Conservation (phyloP, 2,888 invertebrate species). For the Rhingia rostrata region DNA sequence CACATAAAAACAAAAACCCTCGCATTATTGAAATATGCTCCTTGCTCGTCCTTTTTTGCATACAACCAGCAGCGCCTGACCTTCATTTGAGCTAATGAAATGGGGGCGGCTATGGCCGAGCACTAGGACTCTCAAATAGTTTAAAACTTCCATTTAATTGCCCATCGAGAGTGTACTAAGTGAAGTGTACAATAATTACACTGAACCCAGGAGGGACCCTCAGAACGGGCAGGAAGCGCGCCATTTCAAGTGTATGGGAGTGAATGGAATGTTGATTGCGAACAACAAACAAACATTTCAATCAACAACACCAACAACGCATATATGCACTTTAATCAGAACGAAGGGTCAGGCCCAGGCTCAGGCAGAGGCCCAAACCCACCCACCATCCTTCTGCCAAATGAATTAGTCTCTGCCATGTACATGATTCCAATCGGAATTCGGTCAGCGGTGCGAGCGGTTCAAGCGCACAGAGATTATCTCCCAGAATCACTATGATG, state of each 20-base stretch:
- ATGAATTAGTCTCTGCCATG: conserved; percentile 20
- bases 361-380: not conserved
- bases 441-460: conserved; percentile 63
- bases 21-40: not conserved
- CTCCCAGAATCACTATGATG: conserved; percentile 51
- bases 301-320: conserved; percentile 47
- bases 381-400: conserved; percentile 4
- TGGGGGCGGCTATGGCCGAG: not conserved
- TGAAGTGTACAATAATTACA: conserved; percentile 66
- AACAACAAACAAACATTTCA: conserved; percentile 62
- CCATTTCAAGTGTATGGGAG: conserved; percentile 14
- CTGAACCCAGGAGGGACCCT: conserved; percentile 10
- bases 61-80: conserved; percentile 31
- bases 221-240: not conserved
- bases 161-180: conserved; percentile 52
- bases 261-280: conserved; percentile 72
- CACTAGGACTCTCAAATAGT: conserved; percentile 49
- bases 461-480: conserved; percentile 46
- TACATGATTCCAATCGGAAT: conserved; percentile 56
- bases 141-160: conserved; percentile 59
- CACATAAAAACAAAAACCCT: not conserved
- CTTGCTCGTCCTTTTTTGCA: conserved; percentile 16
- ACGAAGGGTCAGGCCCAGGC: not conserved
- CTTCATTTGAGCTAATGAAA: conserved; percentile 46
- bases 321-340: conserved; percentile 68